Percentiles rank a stretch among this genome's conserved stretches.
Conservation (phyloP, 2,888 invertebrate genomes). For the Sinopyrophorus schimmeli region DNA sequence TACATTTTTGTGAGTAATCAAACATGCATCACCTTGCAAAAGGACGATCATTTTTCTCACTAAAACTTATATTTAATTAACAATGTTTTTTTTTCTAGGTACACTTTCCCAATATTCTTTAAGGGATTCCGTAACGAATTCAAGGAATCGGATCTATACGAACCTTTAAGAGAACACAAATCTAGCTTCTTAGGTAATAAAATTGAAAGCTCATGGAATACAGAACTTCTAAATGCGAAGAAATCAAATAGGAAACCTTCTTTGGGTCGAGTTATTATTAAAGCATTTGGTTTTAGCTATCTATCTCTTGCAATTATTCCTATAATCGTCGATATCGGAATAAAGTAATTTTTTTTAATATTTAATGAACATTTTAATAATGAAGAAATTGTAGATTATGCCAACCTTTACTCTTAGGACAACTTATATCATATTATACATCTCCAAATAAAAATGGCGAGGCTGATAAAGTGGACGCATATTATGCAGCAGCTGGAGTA, state of each 20-base stretch:
- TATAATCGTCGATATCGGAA: no score
- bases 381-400: background rate
- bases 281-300: no score
- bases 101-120: conserved; percentile 70
- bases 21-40: no score
- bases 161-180: conserved; percentile 69
- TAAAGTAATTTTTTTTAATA: no score
- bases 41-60: no score
- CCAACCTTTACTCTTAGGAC: conserved; percentile 62
- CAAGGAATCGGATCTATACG: conserved; percentile 67
- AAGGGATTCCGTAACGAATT: conserved; percentile 69
- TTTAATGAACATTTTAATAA: no score
- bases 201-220: conserved; percentile 65
- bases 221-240: conserved; percentile 57
- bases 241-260: conserved; percentile 59
- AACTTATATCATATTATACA: conserved; percentile 65
- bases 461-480: conserved; percentile 62
- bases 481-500: conserved; percentile 75
- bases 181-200: conserved; percentile 67
- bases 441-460: conserved; percentile 49
- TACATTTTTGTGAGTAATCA: conserved; percentile 49
- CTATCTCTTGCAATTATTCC: no score
- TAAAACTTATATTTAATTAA: background rate
- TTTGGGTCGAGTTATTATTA: conserved; percentile 42
- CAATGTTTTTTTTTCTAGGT: conserved; percentile 57